phyloP scores from a whole-genome alignment of 2,888 invertebrate genomes.

The Oligia strigilis region DNA sequence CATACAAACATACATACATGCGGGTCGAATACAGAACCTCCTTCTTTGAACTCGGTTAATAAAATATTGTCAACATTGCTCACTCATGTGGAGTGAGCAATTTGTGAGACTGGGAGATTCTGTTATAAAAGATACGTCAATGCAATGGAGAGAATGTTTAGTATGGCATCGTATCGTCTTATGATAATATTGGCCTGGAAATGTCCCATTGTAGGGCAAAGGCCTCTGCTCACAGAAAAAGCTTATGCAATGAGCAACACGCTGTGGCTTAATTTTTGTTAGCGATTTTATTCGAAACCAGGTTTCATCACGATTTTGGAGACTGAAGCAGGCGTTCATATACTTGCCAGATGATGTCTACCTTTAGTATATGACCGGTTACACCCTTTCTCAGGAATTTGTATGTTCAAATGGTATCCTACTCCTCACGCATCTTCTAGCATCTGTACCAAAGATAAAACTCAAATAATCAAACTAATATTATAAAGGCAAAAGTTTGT shows the following conservation, averaged over 20 bases:
- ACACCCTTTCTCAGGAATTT: too few species aligned
- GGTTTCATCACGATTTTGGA: background rate
- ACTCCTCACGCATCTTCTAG: background rate
- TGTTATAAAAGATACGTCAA: constrained; percentile 2
- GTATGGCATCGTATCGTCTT: background rate
- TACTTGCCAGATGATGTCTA: background rate
- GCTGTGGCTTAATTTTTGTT: background rate
- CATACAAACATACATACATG: too few species aligned
- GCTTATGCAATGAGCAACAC: background rate
- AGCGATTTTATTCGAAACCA: background rate
- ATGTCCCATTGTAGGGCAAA: constrained; percentile 2
- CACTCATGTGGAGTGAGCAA: constrained; percentile 1
- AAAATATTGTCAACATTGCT: constrained; percentile 7
- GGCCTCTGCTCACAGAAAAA: background rate
- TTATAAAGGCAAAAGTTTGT: too few species aligned
- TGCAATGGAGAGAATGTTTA: constrained; percentile 13
- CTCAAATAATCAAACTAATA: background rate
- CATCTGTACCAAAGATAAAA: background rate
- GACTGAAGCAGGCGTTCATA: background rate
- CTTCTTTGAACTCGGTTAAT: too few species aligned
- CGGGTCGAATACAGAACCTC: too few species aligned
- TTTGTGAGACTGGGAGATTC: background rate
- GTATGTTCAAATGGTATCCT: too few species aligned
- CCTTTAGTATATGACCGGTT: background rate
- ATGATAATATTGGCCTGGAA: constrained; percentile 21